Evolutionary conservation across 2,888 invertebrate genomes (phyloP), one percentile per base, ranked within the genome.

Genomic region (Alcis repandata): DNA sequence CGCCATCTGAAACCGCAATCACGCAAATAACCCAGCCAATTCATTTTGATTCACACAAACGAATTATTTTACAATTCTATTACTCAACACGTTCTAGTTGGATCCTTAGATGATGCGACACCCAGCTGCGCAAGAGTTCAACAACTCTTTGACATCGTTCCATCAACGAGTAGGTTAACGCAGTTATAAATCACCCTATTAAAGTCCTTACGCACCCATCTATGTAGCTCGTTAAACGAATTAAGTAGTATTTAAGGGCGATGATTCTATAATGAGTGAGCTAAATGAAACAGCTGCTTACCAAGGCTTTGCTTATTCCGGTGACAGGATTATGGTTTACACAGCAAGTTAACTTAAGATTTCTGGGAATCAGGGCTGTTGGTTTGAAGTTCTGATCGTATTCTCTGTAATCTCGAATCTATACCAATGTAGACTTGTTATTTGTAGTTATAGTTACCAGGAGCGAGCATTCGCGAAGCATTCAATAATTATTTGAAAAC

Each of bases 181-280:
- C 33, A n/a, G 41, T 10, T 48, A 33, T 59, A 64, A 54, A 64
- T 64, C 27, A 59, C 22, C 48, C 59, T 32, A 33, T 64, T 63
- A 53, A 58, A 20, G 48, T 52, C 38, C 63, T 43, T 46, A 60
- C 45, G 46, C 59, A 22, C 57, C 57, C 48, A 43, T n/a, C n/a
- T n/a, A n/a, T 57, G 41, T 43, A 56, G 40, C 27, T 62, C 48
- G 48, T 65, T 65, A 62, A 60, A 36, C 41, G 38, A 68, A 56
- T 65, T 65, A 58, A 59, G 48, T 36, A 20, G 2, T n/a, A 17
- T 8, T 46, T 62, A 33, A 53, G 32, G 53, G 63, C 40, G 27
- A 45, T 45, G 36, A 43, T 43, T 38, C 32, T 15, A 36, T 52
- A 49, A 59, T 61, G 36, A 27, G 27, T 17, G 33, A 52, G 36